Base-by-base conservation (phyloP, 2,797 vertebrate species). In the Sebastes matsubarae region DNA sequence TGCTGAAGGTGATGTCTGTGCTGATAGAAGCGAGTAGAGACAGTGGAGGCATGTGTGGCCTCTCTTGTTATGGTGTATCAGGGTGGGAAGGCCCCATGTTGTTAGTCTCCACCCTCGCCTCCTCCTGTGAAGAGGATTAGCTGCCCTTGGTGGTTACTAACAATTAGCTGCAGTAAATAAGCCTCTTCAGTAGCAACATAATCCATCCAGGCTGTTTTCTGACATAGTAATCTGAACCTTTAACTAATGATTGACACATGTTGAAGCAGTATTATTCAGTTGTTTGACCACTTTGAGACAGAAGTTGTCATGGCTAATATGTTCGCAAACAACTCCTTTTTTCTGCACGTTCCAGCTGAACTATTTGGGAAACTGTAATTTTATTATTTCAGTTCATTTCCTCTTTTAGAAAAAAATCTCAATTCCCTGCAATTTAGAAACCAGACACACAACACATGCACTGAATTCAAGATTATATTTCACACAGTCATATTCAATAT, bases 111-210 rank as follows among this genome's bases (percentile, higher is more conserved):
- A 77, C 79, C 87, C 80, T 83, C 54, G 36, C 32, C 63, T 59
- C 77, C 63, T 82, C 60, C 80, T 79, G 79, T 79, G 69, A 84
- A 81, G 84, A 80, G 92, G 91, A 94, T 96, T 94, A 94, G 70
- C 78, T 24, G 66, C 80, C 68, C 68, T 75, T 63, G 85, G 84
- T 78, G 77, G 80, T 85, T 88, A 87, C 88, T 89, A 92, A 85
- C 78, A 89, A 87, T 90, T 88, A 79, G 72, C 70, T 78, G 72
- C 82, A 61, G 77, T 91, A 84, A 92, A 91, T 89, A 94, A 93
- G 83, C 59, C 80, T 88, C 77, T 73, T 75, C 76, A 78, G 72
- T 77, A 84, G 42, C 71, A 77, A 66, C 59, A 72, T 88, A 89
- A 93, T 92, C 88, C 84, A 69, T 65, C 38, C 30, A 29, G 63